Percentiles rank a stretch among this genome's conserved stretches.
Evolutionary conservation across 1,140 invertebrate genomes (phyloP).

Genomic region (Zophobas atratus): DNA sequence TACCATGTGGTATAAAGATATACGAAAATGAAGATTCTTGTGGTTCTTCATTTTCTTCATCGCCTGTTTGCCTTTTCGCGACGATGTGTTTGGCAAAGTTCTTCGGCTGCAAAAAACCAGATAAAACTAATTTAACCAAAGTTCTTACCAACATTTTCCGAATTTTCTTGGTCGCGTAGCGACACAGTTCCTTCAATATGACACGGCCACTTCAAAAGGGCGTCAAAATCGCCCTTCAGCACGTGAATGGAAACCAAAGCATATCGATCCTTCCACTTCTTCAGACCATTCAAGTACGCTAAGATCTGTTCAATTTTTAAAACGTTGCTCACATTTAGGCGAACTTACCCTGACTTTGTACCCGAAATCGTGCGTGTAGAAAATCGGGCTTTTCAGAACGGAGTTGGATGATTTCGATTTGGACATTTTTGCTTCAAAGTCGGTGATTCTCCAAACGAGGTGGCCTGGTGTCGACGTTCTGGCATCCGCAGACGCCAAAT

Average conservation of each 20-base stretch:
- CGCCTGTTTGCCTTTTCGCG: slow-evolving; percentile 67
- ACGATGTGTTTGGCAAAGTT: slow-evolving; percentile 71
- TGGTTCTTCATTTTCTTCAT: slow-evolving; percentile 68
- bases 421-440: slow-evolving; percentile 76
- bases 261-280: slow-evolving; percentile 81
- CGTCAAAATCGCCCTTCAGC: slow-evolving; percentile 78
- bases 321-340: not conserved
- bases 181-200: slow-evolving; percentile 74
- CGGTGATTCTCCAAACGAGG: slow-evolving; percentile 79
- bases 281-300: slow-evolving; percentile 79
- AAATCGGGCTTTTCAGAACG: slow-evolving; percentile 76
- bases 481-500: slow-evolving; percentile 30
- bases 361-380: slow-evolving; percentile 79
- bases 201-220: slow-evolving; percentile 80
- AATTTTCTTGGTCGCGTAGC: slow-evolving; percentile 72
- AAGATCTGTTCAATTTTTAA: slow-evolving; percentile 70
- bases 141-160: slow-evolving; percentile 55
- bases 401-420: slow-evolving; percentile 76
- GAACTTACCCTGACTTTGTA: slow-evolving; percentile 77
- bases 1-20: slow-evolving; percentile 81
- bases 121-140: slow-evolving; percentile 61
- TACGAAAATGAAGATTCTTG: slow-evolving; percentile 76
- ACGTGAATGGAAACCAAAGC: slow-evolving; percentile 77
- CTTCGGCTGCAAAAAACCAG: slow-evolving; percentile 62
- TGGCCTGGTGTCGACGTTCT: slow-evolving; percentile 68